Evolutionary conservation across 92 coral and sea anemone species (phyloP).

Genomic region (Parazoanthus atlanticus): DNA sequence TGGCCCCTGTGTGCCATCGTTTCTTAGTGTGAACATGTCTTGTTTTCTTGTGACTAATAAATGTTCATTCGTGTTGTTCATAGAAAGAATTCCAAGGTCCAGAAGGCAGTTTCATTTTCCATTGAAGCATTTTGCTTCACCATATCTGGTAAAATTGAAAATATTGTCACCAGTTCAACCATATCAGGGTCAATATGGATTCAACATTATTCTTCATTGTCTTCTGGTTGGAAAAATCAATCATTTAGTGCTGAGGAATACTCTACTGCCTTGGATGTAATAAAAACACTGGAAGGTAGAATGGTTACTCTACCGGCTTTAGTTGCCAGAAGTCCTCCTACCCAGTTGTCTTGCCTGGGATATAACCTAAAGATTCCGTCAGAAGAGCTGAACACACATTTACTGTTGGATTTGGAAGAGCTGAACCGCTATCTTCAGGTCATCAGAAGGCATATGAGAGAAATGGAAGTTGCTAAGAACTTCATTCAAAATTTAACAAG

Average conservation of each 20-base stretch:
- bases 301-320: background rate
- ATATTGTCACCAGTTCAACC: background rate
- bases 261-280: background rate
- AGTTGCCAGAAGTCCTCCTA: background rate
- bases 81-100: background rate
- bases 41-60: too few relatives aligned
- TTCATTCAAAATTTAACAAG: background rate
- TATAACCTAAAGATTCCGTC: background rate
- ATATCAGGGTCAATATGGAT: background rate
- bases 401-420: background rate
- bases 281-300: background rate
- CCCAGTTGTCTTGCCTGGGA: background rate
- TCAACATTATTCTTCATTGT: background rate
- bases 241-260: background rate
- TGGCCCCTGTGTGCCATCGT: too few relatives aligned
- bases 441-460: background rate
- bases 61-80: background rate
- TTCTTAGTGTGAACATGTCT: too few relatives aligned
- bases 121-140: background rate
- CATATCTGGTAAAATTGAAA: background rate
- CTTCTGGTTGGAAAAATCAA: background rate
- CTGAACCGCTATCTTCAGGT: background rate
- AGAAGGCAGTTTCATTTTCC: background rate
- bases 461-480: background rate
- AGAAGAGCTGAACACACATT: background rate